Base-by-base conservation (phyloP, 23 tunicate genomes). In the Styela plicata region DNA sequence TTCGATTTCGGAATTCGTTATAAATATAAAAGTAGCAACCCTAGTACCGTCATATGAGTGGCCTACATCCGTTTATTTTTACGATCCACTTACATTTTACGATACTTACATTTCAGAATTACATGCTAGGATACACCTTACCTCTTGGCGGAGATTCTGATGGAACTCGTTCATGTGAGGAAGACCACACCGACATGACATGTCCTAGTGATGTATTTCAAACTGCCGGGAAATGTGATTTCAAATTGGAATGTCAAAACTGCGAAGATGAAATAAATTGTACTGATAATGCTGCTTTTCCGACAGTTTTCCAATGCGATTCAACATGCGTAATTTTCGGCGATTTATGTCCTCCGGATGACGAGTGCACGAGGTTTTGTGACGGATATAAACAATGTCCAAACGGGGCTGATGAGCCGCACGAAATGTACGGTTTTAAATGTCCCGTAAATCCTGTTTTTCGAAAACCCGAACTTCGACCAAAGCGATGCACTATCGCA, bases 381-480 rank as follows among this genome's bases (percentile, higher is more conserved):
- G 81, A 76, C 81, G 81, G 81, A 25, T 28, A 22, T 27, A 16
- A 20, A 26, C 29, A 36, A 24, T 76, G 81, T 53, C 63, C 28
- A 25, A 29, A 53, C 53, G 64, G 64, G 24, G 66, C 22, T 21
- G 81, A 76, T 26, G 81, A 76, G 24, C 81, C 81, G 31, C 21
- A 29, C 17, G 66, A 24, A 25, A 28, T 24, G 33, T 21, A 33
- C 24, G 81, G 81, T 0, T 76, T 76, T 29, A 76, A 76, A 53
- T 76, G 81, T 44, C 64, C 28, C 25, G 24, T 76, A 44, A 28
- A 76, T 33, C 23, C 35, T 3, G 23, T 71, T 3, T 71, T 28
- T 32, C 32, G 34, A 29, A 22, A 21, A 25, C 64, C 81, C 7
- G 66, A 76, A 13, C 24, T 76, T 24, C 36, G 37, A 21, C 31